A percentile compares a stretch with the other conserved stretches of the same genome.
Evolutionary conservation across 2,797 vertebrate species (phyloP).

Genomic region (Chrysocyon brachyurus): DNA sequence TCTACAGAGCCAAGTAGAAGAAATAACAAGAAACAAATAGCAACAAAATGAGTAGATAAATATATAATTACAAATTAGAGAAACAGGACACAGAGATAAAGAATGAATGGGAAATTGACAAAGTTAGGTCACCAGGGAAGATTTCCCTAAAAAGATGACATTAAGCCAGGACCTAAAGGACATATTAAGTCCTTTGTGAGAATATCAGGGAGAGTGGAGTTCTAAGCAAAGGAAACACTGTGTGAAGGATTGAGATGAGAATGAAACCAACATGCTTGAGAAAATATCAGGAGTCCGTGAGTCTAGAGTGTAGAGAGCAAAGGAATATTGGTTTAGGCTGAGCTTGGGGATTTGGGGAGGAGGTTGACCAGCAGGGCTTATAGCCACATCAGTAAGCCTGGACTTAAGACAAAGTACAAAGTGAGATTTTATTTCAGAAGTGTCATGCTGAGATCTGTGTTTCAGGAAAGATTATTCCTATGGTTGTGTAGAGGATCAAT

Average conservation of each 20-base stretch:
- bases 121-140: neutral
- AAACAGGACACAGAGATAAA: neutral
- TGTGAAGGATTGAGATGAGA: neutral
- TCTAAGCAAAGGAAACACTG: neutral
- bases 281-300: neutral
- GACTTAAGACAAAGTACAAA: neutral
- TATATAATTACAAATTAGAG: neutral
- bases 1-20: neutral
- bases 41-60: slow-evolving; percentile 17
- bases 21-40: neutral
- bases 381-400: fast-evolving
- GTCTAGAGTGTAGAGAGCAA: neutral
- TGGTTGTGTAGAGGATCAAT: neutral
- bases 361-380: neutral
- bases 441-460: too few relatives aligned
- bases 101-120: neutral
- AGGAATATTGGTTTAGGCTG: fast-evolving
- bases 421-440: neutral
- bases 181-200: neutral
- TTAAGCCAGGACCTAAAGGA: neutral
- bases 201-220: neutral
- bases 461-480: neutral
- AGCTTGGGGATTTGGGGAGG: neutral
- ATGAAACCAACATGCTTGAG: neutral
- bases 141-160: neutral